phyloP scores from a whole-genome alignment of 2,113 vertebrate species.

The Sula dactylatra region DNA sequence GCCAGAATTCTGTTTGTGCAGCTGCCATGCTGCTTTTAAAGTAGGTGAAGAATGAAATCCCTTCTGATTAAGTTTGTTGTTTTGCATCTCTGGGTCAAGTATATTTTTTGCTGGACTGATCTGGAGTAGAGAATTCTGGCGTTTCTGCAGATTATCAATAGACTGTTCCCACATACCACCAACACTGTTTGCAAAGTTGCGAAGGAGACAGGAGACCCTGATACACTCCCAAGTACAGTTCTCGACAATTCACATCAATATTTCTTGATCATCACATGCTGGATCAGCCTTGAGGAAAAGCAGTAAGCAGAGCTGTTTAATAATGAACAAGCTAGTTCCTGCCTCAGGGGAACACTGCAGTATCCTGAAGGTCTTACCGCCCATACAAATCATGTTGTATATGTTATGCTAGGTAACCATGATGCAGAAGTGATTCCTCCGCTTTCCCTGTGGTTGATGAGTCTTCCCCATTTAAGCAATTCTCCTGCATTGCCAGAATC shows the following conservation, averaged over 20 bases:
- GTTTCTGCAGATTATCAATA: not conserved
- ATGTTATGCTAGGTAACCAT: not conserved
- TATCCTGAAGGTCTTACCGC: not conserved
- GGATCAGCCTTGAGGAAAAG: not conserved
- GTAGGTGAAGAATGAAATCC: not conserved
- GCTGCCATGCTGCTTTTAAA: not conserved
- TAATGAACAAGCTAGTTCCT: not conserved
- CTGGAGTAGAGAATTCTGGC: not conserved
- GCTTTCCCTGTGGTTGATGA: not conserved
- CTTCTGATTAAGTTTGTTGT: not conserved
- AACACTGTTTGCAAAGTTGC: not conserved
- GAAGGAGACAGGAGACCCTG: not conserved
- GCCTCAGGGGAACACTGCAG: not conserved
- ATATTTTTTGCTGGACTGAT: not conserved
- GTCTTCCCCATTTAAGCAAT: not conserved
- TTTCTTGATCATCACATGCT: not conserved
- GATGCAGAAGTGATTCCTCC: not conserved
- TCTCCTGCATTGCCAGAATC: not conserved
- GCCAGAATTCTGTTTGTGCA: constrained; percentile 28
- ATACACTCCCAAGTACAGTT: not conserved
- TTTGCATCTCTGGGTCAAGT: not conserved
- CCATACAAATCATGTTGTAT: not conserved
- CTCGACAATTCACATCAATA: not conserved
- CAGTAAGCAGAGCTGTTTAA: not conserved
- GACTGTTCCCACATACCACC: not conserved